phyloP scores from a whole-genome alignment of 2,797 vertebrate species.

The Vultur gryphus region DNA sequence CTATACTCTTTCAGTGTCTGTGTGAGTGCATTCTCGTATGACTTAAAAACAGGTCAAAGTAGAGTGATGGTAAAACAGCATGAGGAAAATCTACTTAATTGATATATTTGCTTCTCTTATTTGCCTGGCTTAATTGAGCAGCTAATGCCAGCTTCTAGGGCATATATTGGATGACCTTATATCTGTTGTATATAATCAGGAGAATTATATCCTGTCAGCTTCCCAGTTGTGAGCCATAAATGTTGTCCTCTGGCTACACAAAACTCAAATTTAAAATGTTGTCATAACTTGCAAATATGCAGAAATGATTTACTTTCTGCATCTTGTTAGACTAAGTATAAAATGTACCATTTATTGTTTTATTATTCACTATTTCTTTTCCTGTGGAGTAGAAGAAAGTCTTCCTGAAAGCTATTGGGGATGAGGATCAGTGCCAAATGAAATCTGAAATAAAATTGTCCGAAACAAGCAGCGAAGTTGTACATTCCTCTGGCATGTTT shows the following conservation, averaged over 20 bases:
- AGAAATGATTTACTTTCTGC: not conserved
- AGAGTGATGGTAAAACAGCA: not conserved
- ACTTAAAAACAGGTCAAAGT: not conserved
- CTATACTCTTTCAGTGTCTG: not conserved
- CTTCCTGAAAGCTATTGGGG: not conserved
- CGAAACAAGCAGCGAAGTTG: not conserved
- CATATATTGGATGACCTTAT: not conserved
- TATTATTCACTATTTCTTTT: conserved; percentile 4
- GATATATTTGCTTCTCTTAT: not conserved
- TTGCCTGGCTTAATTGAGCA: not conserved
- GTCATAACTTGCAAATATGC: not conserved
- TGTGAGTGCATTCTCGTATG: not conserved
- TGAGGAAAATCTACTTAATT: not conserved
- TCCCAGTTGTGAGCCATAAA: not conserved
- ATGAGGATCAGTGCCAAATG: not conserved
- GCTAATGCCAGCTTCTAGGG: not conserved
- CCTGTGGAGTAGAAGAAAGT: not conserved
- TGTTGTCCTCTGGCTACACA: not conserved
- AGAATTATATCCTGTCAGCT: not conserved
- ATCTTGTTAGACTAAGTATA: not conserved
- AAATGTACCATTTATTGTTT: not conserved
- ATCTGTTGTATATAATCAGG: not conserved
- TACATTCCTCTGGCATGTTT: not conserved
- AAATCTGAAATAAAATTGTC: conserved; percentile 12
- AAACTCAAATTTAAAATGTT: not conserved